Evolutionary conservation across 2,888 invertebrate species (phyloP).

Genomic region (Pyrrhosoma nymphula): DNA sequence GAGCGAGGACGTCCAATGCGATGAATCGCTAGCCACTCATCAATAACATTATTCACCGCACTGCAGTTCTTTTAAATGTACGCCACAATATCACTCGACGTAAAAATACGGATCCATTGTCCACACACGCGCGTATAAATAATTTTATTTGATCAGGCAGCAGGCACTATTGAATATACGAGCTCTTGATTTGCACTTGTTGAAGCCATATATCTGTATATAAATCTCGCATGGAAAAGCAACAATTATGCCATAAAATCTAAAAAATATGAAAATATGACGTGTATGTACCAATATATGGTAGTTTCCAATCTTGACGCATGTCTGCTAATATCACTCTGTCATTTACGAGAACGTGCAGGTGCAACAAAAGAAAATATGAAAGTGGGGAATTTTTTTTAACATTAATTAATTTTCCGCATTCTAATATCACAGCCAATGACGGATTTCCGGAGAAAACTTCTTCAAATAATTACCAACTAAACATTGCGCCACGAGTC

Average conservation of each 20-base stretch:
- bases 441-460: too few relatives aligned
- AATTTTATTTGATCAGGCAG: background rate
- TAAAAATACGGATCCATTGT: background rate
- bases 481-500: too few relatives aligned
- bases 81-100: background rate
- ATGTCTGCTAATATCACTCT: background rate
- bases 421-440: too few relatives aligned
- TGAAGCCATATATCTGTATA: background rate
- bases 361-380: background rate
- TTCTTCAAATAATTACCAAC: too few relatives aligned
- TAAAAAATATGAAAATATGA: background rate
- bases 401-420: background rate
- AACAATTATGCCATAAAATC: background rate
- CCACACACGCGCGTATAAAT: background rate
- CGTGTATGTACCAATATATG: background rate
- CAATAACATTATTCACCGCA: slow-evolving; percentile 26
- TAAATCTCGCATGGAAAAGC: background rate
- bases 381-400: background rate
- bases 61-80: background rate
- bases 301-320: background rate
- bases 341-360: background rate
- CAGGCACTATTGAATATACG: background rate
- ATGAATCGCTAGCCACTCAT: background rate
- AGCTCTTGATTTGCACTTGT: background rate
- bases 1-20: background rate